Conservation (phyloP, 2,113 vertebrate species). For the Bos javanicus region DNA sequence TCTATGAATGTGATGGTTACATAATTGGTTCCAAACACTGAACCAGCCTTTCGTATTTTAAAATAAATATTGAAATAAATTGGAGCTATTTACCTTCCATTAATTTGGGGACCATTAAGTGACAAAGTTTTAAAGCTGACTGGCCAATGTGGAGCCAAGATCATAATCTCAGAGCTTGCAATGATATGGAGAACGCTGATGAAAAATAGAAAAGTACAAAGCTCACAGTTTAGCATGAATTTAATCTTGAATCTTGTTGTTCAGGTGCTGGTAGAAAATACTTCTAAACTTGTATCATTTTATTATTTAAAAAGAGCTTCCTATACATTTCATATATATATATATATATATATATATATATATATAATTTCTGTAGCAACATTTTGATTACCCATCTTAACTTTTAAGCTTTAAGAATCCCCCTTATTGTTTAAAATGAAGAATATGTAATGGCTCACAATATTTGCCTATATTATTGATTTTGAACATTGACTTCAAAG, state of each 20-base stretch:
- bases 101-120: neutral
- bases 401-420: neutral
- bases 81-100: neutral
- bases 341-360: neutral
- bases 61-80: neutral
- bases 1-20: neutral
- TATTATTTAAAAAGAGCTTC: neutral
- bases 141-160: fast-evolving
- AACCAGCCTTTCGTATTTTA: neutral
- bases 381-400: neutral
- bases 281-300: neutral
- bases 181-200: fast-evolving
- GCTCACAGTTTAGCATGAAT: too few relatives aligned
- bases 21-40: neutral
- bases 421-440: neutral
- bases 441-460: neutral
- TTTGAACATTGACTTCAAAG: conserved; percentile 27
- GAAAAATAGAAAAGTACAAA: too few relatives aligned
- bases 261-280: neutral
- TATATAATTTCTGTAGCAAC: neutral
- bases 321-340: neutral
- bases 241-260: neutral
- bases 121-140: neutral
- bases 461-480: neutral
- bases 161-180: neutral